Conservation (phyloP, 1,140 invertebrate genomes). For the Thaumatotibia leucotreta region DNA sequence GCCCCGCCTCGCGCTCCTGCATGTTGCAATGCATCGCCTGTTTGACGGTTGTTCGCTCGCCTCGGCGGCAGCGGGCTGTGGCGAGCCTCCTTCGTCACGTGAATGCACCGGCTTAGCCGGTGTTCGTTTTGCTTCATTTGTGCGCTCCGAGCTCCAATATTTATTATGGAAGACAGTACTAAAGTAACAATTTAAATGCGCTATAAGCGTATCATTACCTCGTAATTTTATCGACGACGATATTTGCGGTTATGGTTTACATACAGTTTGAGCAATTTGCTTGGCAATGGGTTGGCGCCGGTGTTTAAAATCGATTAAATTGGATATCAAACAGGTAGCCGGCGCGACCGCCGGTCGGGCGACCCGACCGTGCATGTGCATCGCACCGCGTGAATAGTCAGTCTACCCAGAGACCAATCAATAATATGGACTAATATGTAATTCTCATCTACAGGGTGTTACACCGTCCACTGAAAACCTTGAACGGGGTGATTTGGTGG, state of each 20-base stretch:
- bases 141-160: not conserved
- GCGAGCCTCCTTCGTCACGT: conserved; percentile 32
- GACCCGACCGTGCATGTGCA: not conserved
- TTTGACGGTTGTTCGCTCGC: conserved; percentile 31
- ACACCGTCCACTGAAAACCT: too few relatives aligned
- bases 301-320: not conserved
- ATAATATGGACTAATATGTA: not conserved
- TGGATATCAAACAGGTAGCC: not conserved
- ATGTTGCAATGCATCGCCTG: conserved; percentile 52
- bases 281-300: not conserved
- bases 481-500: too few relatives aligned
- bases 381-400: not conserved
- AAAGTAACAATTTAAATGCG: not conserved
- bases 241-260: not conserved
- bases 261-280: not conserved
- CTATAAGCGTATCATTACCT: not conserved
- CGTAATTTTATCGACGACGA: not conserved
- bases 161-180: not conserved
- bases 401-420: not conserved
- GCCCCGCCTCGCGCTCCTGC: conserved; percentile 46
- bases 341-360: not conserved
- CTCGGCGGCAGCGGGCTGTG: conserved; percentile 31
- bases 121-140: conserved; percentile 15
- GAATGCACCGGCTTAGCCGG: conserved; percentile 18
- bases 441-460: too few relatives aligned